Percentiles rank a stretch among this genome's conserved stretches.
These are phyloP conservation scores for Pterocles orientalis DNA, from an alignment of 2,113 vertebrate genomes.

Conservation along the genomic window DNA sequence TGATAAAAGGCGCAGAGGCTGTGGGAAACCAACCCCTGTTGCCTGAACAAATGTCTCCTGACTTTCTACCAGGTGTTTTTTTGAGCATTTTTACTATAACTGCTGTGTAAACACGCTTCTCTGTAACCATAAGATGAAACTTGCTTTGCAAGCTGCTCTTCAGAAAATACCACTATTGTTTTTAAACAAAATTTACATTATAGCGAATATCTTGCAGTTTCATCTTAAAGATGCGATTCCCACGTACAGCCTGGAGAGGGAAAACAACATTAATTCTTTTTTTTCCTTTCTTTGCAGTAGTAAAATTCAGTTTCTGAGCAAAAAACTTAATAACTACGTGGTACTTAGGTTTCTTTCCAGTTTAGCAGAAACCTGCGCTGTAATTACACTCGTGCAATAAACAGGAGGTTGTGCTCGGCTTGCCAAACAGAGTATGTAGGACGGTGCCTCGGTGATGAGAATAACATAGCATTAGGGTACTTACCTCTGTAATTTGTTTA, in stretches of 20 bases:
- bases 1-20: neutral
- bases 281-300: neutral
- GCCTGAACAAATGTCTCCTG: neutral
- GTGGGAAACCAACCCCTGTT: neutral
- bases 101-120: neutral
- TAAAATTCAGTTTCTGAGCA: neutral
- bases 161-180: neutral
- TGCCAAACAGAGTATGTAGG: neutral
- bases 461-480: neutral
- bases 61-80: neutral
- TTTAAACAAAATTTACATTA: neutral
- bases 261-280: neutral
- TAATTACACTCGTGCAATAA: neutral
- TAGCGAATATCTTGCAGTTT: neutral
- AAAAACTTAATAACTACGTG: neutral
- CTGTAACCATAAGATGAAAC: neutral
- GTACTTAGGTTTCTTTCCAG: neutral
- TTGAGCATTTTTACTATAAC: neutral
- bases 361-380: neutral
- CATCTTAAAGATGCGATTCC: neutral
- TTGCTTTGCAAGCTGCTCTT: neutral
- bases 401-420: neutral
- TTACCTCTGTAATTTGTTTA: neutral
- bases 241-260: neutral
- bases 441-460: neutral